These are phyloP conservation scores for Sminthurinus aureus DNA, from an alignment of 2,888 invertebrate species.

Conservation along the genomic window DNA sequence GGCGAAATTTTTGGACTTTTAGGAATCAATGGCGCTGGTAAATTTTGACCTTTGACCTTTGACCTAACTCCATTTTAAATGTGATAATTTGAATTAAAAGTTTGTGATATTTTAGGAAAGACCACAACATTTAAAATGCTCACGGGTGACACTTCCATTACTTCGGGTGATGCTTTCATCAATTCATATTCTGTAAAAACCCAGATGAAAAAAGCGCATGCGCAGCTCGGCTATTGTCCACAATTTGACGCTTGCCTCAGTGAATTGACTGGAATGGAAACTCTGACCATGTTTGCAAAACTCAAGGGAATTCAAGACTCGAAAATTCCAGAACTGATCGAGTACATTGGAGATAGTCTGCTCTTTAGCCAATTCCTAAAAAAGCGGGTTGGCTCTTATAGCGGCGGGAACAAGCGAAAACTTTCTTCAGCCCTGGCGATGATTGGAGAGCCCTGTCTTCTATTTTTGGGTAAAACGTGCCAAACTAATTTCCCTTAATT, in stretches of 20 bases:
- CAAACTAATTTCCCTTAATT: too few relatives aligned
- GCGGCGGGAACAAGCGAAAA: constrained; percentile 24
- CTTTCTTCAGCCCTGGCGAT: constrained; percentile 3
- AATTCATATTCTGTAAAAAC: constrained; percentile 65
- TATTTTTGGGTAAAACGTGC: not conserved
- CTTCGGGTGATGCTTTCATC: constrained; percentile 72
- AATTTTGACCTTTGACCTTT: too few relatives aligned
- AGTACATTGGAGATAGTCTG: constrained; percentile 67
- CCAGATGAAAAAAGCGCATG: constrained; percentile 60
- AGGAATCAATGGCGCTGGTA: not conserved
- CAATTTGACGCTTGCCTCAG: constrained; percentile 75
- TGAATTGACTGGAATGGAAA: constrained; percentile 71
- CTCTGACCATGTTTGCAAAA: constrained; percentile 70
- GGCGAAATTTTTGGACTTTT: not conserved
- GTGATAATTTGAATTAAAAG: too few relatives aligned
- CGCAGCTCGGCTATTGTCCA: constrained; percentile 73
- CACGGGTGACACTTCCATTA: constrained; percentile 79
- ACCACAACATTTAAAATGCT: constrained; percentile 84
- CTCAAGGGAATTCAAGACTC: constrained; percentile 69
- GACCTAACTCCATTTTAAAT: too few relatives aligned
- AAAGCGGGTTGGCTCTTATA: constrained; percentile 63
- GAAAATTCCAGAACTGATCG: constrained; percentile 63
- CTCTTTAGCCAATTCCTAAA: constrained; percentile 71
- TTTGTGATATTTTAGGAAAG: too few relatives aligned
- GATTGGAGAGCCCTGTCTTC: not conserved